Evolutionary conservation across 1,140 invertebrate species (phyloP).

Genomic region (Sminthurinus signatus): DNA sequence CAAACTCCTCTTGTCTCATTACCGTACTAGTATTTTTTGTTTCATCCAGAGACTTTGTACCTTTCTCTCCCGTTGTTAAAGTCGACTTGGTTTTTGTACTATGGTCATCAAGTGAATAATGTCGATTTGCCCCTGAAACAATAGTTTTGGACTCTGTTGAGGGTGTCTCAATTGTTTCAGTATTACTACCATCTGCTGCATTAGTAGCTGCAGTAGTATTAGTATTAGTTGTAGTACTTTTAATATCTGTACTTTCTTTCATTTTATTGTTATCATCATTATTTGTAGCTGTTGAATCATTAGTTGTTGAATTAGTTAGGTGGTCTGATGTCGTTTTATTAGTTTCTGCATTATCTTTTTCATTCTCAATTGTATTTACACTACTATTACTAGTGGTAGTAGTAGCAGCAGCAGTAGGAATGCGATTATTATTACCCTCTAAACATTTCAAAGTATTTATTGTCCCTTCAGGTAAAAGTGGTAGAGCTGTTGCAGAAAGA

Average conservation of each 20-base stretch:
- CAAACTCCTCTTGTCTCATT: slow-evolving; percentile 35
- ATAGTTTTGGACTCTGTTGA: no score
- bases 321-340: neutral
- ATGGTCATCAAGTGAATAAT: slow-evolving; percentile 23
- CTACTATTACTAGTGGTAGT: no score
- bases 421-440: no score
- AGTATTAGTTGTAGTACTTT: no score
- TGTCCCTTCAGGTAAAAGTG: slow-evolving; percentile 39
- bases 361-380: neutral
- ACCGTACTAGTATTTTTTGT: slow-evolving; percentile 25
- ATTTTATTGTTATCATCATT: neutral
- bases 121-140: neutral
- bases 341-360: neutral
- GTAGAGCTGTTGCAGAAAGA: slow-evolving; percentile 42
- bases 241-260: no score
- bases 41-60: slow-evolving; percentile 31
- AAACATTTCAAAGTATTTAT: neutral
- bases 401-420: no score
- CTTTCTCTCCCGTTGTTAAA: neutral
- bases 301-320: neutral
- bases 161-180: no score
- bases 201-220: neutral
- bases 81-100: slow-evolving; percentile 5
- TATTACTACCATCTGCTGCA: neutral
- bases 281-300: neutral